Conservation (phyloP, 1,140 invertebrate species). For the Ditylenchus dipsaci region DNA sequence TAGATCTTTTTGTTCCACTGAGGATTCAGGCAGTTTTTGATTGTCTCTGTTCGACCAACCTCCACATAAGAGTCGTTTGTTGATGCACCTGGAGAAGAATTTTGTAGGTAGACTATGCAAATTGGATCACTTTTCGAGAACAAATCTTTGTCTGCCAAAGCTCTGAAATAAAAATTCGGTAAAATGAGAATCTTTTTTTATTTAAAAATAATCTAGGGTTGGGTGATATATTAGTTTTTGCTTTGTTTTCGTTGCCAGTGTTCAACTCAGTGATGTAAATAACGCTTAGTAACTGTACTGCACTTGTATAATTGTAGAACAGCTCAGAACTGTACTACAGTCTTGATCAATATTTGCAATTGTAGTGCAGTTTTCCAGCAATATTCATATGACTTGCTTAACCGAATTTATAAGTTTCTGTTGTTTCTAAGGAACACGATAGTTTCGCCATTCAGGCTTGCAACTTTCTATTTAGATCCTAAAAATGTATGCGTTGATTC, state of each 20-base stretch:
- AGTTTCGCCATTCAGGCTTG: too few relatives aligned
- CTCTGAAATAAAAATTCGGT: conserved; percentile 24
- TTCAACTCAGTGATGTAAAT: too few relatives aligned
- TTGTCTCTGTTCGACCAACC: conserved; percentile 63
- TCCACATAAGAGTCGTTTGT: conserved; percentile 40
- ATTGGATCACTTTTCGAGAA: conserved; percentile 52
- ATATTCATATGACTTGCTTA: too few relatives aligned
- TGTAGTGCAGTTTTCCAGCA: too few relatives aligned
- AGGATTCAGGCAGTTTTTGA: conserved; percentile 64
- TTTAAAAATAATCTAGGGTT: not conserved
- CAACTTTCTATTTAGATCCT: too few relatives aligned
- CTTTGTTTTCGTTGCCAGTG: too few relatives aligned
- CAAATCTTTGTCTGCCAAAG: conserved; percentile 44
- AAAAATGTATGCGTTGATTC: too few relatives aligned
- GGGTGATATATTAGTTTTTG: not conserved
- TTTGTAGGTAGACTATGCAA: conserved; percentile 42
- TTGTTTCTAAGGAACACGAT: too few relatives aligned
- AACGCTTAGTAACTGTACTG: too few relatives aligned
- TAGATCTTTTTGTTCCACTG: conserved; percentile 63
- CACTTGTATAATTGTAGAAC: not conserved
- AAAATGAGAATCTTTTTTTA: not conserved
- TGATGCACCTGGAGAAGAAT: not conserved
- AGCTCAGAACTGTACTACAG: not conserved
- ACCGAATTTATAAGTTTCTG: too few relatives aligned
- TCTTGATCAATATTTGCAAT: not conserved